phyloP scores from a whole-genome alignment of 2,113 vertebrate genomes.

The Malaclemys terrapin region DNA sequence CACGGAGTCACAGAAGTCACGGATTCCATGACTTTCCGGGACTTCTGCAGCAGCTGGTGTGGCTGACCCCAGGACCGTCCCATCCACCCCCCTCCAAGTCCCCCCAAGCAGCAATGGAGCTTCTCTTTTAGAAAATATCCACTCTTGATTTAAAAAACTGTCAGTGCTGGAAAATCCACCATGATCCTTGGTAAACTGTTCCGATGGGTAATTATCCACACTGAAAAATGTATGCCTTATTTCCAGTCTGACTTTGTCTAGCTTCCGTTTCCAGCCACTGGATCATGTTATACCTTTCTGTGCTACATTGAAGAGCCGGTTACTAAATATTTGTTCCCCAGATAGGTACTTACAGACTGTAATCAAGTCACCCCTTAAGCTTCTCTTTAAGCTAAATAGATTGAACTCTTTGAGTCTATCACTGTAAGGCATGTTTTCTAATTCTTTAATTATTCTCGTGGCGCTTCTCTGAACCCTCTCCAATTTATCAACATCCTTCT shows the following conservation, averaged over 20 bases:
- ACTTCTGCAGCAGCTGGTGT: too few species aligned
- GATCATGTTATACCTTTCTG: neutral
- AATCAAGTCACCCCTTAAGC: neutral
- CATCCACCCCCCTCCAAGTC: too few species aligned
- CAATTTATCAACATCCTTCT: neutral
- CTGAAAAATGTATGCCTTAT: neutral
- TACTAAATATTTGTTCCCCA: neutral
- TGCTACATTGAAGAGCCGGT: neutral
- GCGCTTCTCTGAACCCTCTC: neutral
- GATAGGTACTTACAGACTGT: neutral
- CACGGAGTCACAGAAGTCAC: too few species aligned
- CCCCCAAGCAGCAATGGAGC: neutral
- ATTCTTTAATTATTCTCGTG: neutral
- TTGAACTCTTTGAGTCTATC: neutral
- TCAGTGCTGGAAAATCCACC: neutral
- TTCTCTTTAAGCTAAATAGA: neutral
- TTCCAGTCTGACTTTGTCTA: neutral
- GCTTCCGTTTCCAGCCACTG: neutral
- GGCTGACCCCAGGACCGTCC: too few species aligned
- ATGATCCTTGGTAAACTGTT: neutral
- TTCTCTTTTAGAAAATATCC: too few species aligned
- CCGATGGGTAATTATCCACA: neutral
- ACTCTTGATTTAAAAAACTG: neutral
- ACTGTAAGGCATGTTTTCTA: neutral
- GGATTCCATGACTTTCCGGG: too few species aligned